Evolutionary conservation across 2,113 vertebrate species (phyloP).

Genomic region (Hippocampus mohnikei): DNA sequence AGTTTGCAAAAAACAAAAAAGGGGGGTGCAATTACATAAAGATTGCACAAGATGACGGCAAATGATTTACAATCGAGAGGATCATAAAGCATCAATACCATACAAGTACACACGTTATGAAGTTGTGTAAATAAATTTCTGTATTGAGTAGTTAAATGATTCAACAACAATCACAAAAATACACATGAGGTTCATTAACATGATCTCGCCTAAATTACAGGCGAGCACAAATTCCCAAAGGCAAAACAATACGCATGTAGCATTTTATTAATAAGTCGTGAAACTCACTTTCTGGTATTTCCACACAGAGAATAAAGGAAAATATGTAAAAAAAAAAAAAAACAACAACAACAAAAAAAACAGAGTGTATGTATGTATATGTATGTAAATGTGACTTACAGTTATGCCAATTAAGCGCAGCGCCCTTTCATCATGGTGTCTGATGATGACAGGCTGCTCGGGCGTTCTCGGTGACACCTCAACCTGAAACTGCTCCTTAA

Average conservation of each 20-base stretch:
- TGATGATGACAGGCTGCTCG: constrained; percentile 72
- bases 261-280: no score
- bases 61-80: not conserved
- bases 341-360: no score
- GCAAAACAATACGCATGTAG: no score
- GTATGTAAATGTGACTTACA: constrained; percentile 32
- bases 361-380: no score
- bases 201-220: no score
- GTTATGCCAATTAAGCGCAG: constrained; percentile 64
- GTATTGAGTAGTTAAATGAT: not conserved
- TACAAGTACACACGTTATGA: not conserved
- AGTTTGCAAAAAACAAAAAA: not conserved
- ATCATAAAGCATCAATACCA: not conserved
- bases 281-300: no score
- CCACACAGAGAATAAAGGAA: not conserved
- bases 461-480: constrained; percentile 23
- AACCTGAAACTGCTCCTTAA: constrained; percentile 41
- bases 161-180: no score
- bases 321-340: not conserved
- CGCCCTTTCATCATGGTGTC: constrained; percentile 74
- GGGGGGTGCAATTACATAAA: not conserved
- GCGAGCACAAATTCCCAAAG: no score
- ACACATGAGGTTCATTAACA: no score
- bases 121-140: not conserved
- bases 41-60: not conserved